phyloP scores from a whole-genome alignment of 2,888 invertebrate genomes.

The Plagiodera versicolora region DNA sequence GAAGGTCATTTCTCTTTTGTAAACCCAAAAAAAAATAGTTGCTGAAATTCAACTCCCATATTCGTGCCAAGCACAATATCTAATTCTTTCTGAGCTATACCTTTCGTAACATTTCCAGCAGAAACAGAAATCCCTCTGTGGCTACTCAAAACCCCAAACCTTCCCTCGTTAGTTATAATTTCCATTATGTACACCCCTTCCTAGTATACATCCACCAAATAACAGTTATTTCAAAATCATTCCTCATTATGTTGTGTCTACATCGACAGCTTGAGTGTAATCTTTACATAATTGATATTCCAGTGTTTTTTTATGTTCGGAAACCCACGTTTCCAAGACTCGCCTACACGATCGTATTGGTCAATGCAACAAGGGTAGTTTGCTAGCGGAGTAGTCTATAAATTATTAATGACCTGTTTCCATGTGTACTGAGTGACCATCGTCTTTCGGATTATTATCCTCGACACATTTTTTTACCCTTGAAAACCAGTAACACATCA shows the following conservation, averaged over 20 bases:
- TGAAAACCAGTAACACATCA: no score
- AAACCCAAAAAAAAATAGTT: no score
- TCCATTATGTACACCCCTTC: neutral
- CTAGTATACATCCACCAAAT: neutral
- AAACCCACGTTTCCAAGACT: neutral
- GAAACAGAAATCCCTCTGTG: no score
- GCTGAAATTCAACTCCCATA: no score
- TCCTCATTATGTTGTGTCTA: neutral
- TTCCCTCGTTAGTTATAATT: neutral
- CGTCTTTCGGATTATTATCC: conserved; percentile 37
- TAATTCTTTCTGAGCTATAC: no score
- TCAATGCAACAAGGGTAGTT: neutral
- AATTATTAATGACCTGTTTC: conserved; percentile 48
- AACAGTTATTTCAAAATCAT: neutral
- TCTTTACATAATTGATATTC: neutral
- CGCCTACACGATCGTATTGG: neutral
- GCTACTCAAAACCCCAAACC: no score
- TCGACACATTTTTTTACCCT: no score
- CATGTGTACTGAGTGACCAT: conserved; percentile 44
- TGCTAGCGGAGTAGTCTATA: conserved; percentile 19
- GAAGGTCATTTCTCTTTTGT: no score
- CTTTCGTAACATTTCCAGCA: no score
- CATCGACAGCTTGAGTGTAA: neutral
- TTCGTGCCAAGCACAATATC: no score
- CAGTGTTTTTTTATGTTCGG: neutral